Percentiles rank a stretch among this genome's conserved stretches.
Evolutionary conservation across 2,113 vertebrate genomes (phyloP).

Genomic region (Kryptolebias marmoratus): DNA sequence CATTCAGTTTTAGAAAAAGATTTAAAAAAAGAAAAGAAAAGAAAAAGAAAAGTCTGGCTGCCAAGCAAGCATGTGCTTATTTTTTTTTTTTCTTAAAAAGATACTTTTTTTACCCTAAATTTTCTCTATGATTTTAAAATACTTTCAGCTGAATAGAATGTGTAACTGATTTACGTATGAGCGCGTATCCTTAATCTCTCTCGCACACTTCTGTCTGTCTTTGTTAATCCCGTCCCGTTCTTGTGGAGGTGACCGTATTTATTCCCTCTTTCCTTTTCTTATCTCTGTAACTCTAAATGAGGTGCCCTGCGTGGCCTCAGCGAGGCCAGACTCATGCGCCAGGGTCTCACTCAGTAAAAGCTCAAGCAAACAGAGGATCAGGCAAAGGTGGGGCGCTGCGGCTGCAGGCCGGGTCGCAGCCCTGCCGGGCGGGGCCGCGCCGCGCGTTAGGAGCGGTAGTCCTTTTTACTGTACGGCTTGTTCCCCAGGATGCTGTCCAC

Average conservation of each 20-base stretch:
- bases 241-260: conserved; percentile 56
- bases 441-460: conserved; percentile 92
- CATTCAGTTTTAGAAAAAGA: conserved; percentile 69
- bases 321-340: conserved; percentile 82
- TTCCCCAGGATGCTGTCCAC: conserved; percentile 99
- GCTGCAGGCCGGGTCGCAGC: conserved; percentile 62
- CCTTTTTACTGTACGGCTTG: conserved; percentile 99
- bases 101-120: conserved; percentile 26
- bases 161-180: conserved; percentile 76
- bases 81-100: conserved; percentile 40
- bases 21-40: conserved; percentile 25
- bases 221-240: conserved; percentile 40
- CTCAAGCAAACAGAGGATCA: conserved; percentile 90
- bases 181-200: conserved; percentile 62
- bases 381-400: conserved; percentile 77
- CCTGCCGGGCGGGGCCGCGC: conserved; percentile 57
- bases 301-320: conserved; percentile 73
- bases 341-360: conserved; percentile 85
- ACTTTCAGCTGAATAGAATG: conserved; percentile 73
- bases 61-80: conserved; percentile 84
- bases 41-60: conserved; percentile 68
- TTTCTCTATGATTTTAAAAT: conserved; percentile 67
- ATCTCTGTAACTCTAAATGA: conserved; percentile 77
- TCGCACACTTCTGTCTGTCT: conserved; percentile 40
- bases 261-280: conserved; percentile 56